phyloP scores from a whole-genome alignment of 2,113 vertebrate genomes.

The Peromyscus polionotus region DNA sequence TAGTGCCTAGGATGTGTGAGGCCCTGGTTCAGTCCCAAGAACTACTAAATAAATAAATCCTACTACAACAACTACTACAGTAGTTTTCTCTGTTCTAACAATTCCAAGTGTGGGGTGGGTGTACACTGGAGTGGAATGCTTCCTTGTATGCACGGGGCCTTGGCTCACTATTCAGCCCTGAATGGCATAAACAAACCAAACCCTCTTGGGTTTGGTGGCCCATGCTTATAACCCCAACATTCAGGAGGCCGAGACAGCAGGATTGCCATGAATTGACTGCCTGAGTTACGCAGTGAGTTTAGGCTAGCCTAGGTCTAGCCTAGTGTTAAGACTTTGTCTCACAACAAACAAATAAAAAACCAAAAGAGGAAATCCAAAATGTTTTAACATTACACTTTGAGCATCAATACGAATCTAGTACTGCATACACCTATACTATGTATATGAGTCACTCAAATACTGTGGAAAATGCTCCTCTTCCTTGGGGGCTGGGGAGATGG shows the following conservation, averaged over 20 bases:
- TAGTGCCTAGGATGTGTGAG: neutral
- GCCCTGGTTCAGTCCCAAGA: neutral
- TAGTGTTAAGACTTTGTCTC: neutral
- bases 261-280: neutral
- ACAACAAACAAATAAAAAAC: neutral
- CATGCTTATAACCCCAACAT: neutral
- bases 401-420: neutral
- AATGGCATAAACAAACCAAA: neutral
- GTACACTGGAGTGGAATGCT: neutral
- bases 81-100: too few relatives aligned
- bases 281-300: neutral
- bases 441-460: neutral
- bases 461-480: neutral
- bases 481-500: neutral
- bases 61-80: neutral
- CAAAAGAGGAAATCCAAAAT: neutral
- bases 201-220: neutral
- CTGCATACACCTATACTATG: neutral
- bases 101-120: neutral
- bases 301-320: neutral
- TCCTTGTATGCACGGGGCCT: neutral
- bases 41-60: neutral
- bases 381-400: neutral
- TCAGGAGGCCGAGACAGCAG: neutral
- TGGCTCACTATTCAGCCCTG: neutral